Conservation (phyloP, 64 coral and sea anemone genomes). For the Hydrozoanthus tunicans region DNA sequence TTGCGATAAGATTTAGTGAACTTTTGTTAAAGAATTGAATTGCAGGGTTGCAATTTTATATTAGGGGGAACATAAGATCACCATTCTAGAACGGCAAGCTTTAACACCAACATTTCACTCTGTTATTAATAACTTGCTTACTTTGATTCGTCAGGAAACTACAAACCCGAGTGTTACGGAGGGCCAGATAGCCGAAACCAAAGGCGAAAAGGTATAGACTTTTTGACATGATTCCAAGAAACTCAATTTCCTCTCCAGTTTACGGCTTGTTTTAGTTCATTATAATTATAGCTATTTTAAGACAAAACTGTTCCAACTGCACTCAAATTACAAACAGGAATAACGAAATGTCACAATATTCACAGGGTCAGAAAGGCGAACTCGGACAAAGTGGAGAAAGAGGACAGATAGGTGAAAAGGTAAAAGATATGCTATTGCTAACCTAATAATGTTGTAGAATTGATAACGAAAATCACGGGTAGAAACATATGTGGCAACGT, state of each 20-base stretch:
- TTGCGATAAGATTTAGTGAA: too few species aligned
- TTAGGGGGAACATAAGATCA: too few species aligned
- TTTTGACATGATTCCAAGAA: not conserved
- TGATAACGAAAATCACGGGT: too few species aligned
- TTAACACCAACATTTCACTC: too few species aligned
- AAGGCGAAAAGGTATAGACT: not conserved
- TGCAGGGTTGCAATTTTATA: too few species aligned
- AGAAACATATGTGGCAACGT: not conserved
- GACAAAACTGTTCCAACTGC: not conserved
- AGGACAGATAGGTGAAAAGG: slow-evolving; percentile 24
- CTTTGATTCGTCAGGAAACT: slow-evolving; percentile 2
- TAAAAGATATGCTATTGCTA: not conserved
- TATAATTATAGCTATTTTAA: not conserved
- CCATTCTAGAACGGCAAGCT: too few species aligned
- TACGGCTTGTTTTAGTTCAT: not conserved
- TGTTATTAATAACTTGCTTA: not conserved
- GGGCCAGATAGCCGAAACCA: not conserved
- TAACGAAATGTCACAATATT: not conserved
- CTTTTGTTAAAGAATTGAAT: too few species aligned
- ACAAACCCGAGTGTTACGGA: slow-evolving; percentile 25
- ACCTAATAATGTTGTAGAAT: too few species aligned
- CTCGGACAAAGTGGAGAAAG: not conserved
- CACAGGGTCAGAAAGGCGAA: slow-evolving; percentile 35
- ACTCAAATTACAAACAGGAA: not conserved
- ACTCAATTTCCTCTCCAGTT: not conserved